These are phyloP conservation scores for Blastomussa wellsi DNA, from an alignment of 92 coral and sea anemone genomes.

Conservation along the genomic window DNA sequence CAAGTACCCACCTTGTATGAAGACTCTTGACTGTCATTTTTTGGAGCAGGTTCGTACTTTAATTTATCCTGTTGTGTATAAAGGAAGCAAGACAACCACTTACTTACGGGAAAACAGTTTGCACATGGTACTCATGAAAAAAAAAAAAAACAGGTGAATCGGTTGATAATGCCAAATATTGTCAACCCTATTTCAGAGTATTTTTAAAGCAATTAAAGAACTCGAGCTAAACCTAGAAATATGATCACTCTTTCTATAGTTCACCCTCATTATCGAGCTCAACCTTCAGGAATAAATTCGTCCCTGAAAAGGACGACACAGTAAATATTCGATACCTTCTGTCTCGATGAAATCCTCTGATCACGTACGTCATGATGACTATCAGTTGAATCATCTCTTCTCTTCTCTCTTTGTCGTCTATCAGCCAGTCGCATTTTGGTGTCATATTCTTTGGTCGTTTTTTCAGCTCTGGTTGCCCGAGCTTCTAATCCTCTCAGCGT, in stretches of 20 bases:
- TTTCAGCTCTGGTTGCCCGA: slow-evolving; percentile 28
- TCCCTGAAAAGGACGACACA: background rate
- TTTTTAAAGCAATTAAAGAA: background rate
- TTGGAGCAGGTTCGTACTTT: background rate
- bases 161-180: background rate
- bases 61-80: slow-evolving; percentile 14
- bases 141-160: background rate
- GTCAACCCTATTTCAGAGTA: background rate
- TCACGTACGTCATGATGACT: background rate
- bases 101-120: too few species aligned
- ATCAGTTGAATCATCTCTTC: background rate
- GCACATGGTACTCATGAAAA: too few species aligned
- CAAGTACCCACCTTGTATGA: slow-evolving; percentile 29
- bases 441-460: slow-evolving; percentile 33
- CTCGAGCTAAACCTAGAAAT: background rate
- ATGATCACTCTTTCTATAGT: background rate
- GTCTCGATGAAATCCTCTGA: background rate
- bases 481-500: slow-evolving; percentile 42
- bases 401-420: slow-evolving; percentile 15
- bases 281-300: background rate
- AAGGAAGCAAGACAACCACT: background rate
- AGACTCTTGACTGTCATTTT: slow-evolving; percentile 13
- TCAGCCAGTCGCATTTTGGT: slow-evolving; percentile 13
- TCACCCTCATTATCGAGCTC: background rate
- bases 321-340: background rate